Conservation (phyloP, 2,113 vertebrate genomes). For the Delphinus delphis region DNA sequence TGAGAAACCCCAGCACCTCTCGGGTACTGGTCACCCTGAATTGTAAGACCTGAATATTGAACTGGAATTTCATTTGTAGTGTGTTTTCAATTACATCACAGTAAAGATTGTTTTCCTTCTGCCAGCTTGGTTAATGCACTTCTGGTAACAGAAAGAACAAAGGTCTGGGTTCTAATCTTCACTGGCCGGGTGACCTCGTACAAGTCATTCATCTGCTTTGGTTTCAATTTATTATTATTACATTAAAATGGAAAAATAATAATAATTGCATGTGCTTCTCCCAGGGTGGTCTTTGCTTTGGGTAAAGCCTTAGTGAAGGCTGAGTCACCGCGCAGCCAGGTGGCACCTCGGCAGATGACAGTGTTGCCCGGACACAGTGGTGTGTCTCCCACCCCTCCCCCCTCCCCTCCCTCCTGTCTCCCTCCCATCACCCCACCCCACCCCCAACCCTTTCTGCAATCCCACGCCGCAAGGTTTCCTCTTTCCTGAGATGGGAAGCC, state of each 20-base stretch:
- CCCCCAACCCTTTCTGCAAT: neutral
- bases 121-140: neutral
- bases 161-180: neutral
- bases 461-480: neutral
- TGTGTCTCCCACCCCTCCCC: neutral
- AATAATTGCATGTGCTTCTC: neutral
- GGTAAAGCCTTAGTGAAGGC: neutral
- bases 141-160: neutral
- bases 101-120: neutral
- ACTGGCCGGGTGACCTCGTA: neutral
- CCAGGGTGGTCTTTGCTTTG: neutral
- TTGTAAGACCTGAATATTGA: too few relatives aligned
- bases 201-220: neutral
- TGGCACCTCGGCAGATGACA: neutral
- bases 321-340: neutral
- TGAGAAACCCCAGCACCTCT: neutral
- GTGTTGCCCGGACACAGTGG: neutral
- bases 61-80: neutral
- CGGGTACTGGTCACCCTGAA: neutral
- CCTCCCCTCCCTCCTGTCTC: neutral
- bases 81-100: neutral
- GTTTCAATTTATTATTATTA: neutral
- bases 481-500: neutral
- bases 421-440: rapidly evolving
- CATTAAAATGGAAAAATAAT: neutral